phyloP scores from a whole-genome alignment of 2,888 invertebrate species.

The Microctonus hyperodae region DNA sequence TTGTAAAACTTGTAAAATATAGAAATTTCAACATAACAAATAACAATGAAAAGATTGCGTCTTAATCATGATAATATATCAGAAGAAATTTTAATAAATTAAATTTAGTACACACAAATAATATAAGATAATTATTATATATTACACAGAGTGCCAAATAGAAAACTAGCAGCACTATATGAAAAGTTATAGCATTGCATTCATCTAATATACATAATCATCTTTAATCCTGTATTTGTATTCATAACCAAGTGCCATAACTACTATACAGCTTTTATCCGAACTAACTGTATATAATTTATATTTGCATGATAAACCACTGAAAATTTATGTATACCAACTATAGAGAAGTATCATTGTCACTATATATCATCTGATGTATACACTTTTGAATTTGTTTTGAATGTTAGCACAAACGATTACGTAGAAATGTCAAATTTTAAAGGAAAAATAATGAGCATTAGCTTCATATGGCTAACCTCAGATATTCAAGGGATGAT shows the following conservation, averaged over 20 bases:
- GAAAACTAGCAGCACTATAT: no score
- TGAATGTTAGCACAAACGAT: not conserved
- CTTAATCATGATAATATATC: no score
- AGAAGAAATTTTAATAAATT: no score
- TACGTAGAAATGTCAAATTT: not conserved
- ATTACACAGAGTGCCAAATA: no score
- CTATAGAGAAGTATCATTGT: no score
- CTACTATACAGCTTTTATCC: not conserved
- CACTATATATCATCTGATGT: not conserved
- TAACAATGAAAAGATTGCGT: no score
- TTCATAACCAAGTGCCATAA: conserved; percentile 40
- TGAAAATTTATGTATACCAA: not conserved
- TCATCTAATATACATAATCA: conserved; percentile 53
- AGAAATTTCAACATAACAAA: not conserved
- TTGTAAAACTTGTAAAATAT: no score
- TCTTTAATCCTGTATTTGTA: conserved; percentile 52
- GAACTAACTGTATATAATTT: not conserved
- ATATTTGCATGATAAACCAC: not conserved
- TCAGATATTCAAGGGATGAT: not conserved
- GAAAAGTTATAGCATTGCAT: conserved; percentile 29
- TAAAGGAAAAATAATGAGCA: not conserved
- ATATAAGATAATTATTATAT: not conserved
- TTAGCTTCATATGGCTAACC: not conserved
- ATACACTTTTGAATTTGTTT: not conserved
- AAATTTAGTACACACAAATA: no score